Percentiles rank a stretch among this genome's conserved stretches.
Evolutionary conservation across 2,888 invertebrate genomes (phyloP).

Genomic region (Athripsodes cinereus): DNA sequence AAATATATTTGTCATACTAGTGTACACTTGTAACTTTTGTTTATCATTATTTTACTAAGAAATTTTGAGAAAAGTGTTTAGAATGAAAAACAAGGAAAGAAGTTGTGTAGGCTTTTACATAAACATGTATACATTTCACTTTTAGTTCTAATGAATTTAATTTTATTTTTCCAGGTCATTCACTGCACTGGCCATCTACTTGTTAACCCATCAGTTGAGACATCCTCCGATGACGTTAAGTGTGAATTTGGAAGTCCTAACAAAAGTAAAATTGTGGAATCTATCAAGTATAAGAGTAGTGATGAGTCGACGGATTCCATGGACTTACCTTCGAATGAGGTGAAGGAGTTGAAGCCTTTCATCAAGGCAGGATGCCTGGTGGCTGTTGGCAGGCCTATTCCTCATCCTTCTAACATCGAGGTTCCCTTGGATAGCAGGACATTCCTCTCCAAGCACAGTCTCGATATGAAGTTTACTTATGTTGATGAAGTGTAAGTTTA

Average conservation of each 20-base stretch:
- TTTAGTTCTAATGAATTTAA: too few relatives aligned
- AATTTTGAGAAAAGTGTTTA: too few relatives aligned
- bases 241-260: slow-evolving; percentile 26
- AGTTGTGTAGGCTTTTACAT: too few relatives aligned
- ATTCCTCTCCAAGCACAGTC: slow-evolving; percentile 83
- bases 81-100: too few relatives aligned
- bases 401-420: slow-evolving; percentile 89
- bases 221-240: slow-evolving; percentile 29
- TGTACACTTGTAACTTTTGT: too few relatives aligned
- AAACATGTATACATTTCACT: too few relatives aligned
- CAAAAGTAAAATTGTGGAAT: slow-evolving; percentile 25
- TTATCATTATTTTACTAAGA: too few relatives aligned
- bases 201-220: slow-evolving; percentile 31
- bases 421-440: slow-evolving; percentile 83
- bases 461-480: slow-evolving; percentile 93
- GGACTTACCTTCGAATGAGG: slow-evolving; percentile 33
- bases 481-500: slow-evolving; percentile 83
- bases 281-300: slow-evolving; percentile 17
- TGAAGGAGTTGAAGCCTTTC: slow-evolving; percentile 32
- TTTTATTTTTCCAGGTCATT: slow-evolving; percentile 72
- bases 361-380: slow-evolving; percentile 53
- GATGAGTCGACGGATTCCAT: slow-evolving; percentile 18
- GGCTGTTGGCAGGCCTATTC: slow-evolving; percentile 74
- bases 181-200: slow-evolving; percentile 64
- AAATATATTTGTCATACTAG: too few relatives aligned